Conservation (phyloP, 2,888 invertebrate genomes). For the Trachelus iudaicus region DNA sequence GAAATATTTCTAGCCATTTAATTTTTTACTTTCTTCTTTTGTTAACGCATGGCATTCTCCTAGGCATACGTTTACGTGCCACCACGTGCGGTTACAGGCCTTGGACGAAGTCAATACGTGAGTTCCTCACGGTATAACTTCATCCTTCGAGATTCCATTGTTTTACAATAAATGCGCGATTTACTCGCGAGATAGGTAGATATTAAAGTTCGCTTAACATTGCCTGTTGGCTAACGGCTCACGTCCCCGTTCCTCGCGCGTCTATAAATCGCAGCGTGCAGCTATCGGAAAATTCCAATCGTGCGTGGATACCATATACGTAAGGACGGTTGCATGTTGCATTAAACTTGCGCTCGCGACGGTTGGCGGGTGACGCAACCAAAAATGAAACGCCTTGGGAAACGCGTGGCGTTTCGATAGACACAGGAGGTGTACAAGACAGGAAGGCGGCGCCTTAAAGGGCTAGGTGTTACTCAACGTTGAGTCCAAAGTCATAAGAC, state of each 20-base stretch:
- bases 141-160: conserved; percentile 35
- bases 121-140: not conserved
- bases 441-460: conserved; percentile 33
- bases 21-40: not conserved
- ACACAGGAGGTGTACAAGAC: conserved; percentile 14
- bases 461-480: conserved; percentile 26
- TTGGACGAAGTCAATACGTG: not conserved
- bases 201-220: conserved; percentile 34
- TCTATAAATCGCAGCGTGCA: conserved; percentile 44
- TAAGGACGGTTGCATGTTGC: conserved; percentile 12
- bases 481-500: not conserved
- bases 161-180: conserved; percentile 41
- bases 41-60: not conserved
- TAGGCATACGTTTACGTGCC: not conserved
- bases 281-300: conserved; percentile 58
- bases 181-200: conserved; percentile 36
- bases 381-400: conserved; percentile 35
- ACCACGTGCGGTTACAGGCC: not conserved
- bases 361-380: conserved; percentile 27
- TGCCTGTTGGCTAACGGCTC: conserved; percentile 32
- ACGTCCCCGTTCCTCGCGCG: conserved; percentile 28
- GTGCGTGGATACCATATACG: conserved; percentile 48
- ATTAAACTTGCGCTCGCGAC: conserved; percentile 1
- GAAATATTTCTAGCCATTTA: not conserved
- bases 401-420: conserved; percentile 25